These are phyloP conservation scores for Poecilia latipinna DNA, from an alignment of 2,113 vertebrate species.

Conservation along the genomic window DNA sequence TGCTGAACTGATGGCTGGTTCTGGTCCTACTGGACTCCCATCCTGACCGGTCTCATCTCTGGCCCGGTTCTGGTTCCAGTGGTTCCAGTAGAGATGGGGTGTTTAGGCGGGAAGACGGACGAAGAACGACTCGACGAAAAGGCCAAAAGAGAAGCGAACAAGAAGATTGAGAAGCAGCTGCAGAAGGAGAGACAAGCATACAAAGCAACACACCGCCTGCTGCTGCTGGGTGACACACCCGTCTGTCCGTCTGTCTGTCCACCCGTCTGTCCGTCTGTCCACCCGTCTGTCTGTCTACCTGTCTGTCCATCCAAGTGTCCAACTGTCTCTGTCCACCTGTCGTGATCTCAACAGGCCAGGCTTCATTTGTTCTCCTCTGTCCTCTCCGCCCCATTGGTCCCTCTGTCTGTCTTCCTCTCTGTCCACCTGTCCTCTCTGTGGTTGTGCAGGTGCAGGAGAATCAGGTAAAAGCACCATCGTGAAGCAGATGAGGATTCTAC, in stretches of 20 bases:
- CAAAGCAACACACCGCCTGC: constrained; percentile 89
- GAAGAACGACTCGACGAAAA: constrained; percentile 75
- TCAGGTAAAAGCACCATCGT: constrained; percentile 99
- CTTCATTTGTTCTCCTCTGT: background rate
- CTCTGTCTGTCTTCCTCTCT: background rate
- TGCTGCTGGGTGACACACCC: constrained; percentile 85
- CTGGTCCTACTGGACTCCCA: too few relatives aligned
- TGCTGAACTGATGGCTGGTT: too few relatives aligned
- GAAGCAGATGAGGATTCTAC: constrained; percentile 99
- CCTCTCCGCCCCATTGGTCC: background rate
- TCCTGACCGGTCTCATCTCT: background rate
- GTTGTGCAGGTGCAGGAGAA: constrained; percentile 90
- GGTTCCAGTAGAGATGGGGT: constrained; percentile 66
- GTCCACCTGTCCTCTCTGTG: constrained; percentile 1
- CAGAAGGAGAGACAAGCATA: constrained; percentile 85
- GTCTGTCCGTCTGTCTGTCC: background rate
- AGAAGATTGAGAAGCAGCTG: constrained; percentile 74
- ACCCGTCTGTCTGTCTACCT: too few relatives aligned
- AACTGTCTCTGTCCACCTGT: too few relatives aligned
- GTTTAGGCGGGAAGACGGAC: constrained; percentile 72
- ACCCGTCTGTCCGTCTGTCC: too few relatives aligned
- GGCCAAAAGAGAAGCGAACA: constrained; percentile 70
- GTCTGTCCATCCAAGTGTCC: too few relatives aligned
- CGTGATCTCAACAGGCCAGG: background rate
- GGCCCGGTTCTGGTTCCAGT: constrained; percentile 11